A percentile compares a stretch with the other conserved stretches of the same genome.
Conservation (phyloP, 2,113 vertebrate genomes). For the Cardinalis cardinalis region DNA sequence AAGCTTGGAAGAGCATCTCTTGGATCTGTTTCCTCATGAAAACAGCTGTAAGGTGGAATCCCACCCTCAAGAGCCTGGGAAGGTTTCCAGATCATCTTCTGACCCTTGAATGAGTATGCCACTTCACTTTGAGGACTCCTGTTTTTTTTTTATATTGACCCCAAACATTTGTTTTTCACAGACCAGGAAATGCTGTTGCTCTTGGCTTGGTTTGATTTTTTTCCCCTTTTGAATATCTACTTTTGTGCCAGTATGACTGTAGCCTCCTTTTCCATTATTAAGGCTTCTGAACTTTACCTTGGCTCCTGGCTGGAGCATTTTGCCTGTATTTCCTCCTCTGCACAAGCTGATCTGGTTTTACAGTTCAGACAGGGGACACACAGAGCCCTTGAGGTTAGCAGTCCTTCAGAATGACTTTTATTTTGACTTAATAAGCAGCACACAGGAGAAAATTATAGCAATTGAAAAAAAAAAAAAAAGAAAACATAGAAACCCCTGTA, state of each 20-base stretch:
- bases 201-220: background rate
- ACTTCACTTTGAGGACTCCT: background rate
- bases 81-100: background rate
- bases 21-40: background rate
- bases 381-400: background rate
- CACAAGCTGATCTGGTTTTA: background rate
- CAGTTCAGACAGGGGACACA: background rate
- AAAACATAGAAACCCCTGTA: background rate
- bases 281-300: background rate
- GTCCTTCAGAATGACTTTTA: background rate
- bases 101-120: background rate
- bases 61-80: background rate
- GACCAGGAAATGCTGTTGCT: background rate
- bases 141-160: background rate
- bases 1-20: background rate
- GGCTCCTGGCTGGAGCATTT: background rate
- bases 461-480: background rate
- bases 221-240: background rate
- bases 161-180: background rate
- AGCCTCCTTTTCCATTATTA: background rate
- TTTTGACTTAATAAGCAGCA: background rate
- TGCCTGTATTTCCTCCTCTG: background rate
- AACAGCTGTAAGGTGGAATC: background rate
- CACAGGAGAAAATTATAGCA: background rate
- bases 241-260: background rate